Base-by-base conservation (phyloP, 2,113 vertebrate genomes). In the Vidua chalybeata region DNA sequence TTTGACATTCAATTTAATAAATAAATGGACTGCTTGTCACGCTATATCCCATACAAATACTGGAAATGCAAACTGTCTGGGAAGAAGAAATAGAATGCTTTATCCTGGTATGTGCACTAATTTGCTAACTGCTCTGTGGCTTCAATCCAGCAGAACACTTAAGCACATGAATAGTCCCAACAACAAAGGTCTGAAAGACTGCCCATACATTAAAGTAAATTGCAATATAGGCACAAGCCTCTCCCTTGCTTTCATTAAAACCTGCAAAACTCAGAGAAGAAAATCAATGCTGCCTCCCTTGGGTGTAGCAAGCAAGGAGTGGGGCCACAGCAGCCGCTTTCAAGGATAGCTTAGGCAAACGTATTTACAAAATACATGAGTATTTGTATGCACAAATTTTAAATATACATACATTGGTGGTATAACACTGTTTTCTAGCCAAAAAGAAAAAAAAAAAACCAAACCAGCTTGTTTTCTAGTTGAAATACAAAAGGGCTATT, bases 121-220 rank as follows among this genome's bases (percentile, higher is more conserved):
- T 96, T 96, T 95, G 94, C 92, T 97, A 96, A 96, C 90, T 93
- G 82, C 72, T 94, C 85, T 78, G 79, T 97, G 95, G 90, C 92
- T 96, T 84, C 92, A 93, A 74, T 96, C 95, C 96, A 96, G 88
- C 90, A 96, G 96, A 97, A 96, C 92, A 97, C 93, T 94, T 97
- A 96, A 93, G 94, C 83, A 86, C 87, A 90, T 95, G 95, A 95
- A 91, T 96, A 95, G 96, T 94, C 72, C 79, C 87, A 96, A 93
- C 64, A 94, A 97, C 92, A 97, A 95, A 96, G 83, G 90, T 87
- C 79, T 96, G 96, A 96, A 96, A 96, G 94, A 63, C 92, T 93
- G 87, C 84, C 92, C 93, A 93, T 95, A 94, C 94, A 97, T 97
- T 96, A 94, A 96, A 96, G 89, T n/a, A 94, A 96, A 96, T 95